Conservation (phyloP, 2,113 vertebrate species). For the Etia nguti region DNA sequence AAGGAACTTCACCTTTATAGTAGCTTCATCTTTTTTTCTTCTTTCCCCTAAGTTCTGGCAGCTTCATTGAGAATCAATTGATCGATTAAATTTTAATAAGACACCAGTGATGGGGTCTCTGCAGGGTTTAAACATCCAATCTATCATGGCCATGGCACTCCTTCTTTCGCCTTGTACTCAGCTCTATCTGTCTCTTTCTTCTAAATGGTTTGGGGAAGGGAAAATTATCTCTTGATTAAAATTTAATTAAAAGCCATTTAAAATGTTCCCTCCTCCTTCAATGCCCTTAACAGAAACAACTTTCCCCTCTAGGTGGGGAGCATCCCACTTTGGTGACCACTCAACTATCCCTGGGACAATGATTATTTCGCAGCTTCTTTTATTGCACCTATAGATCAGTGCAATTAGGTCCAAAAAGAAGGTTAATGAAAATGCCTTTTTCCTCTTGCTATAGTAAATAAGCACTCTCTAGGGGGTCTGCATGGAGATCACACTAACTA, state of each 20-base stretch:
- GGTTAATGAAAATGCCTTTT: conserved; percentile 9
- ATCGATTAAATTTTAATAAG: conserved; percentile 74
- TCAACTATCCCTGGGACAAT: conserved; percentile 10
- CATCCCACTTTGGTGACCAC: conserved; percentile 17
- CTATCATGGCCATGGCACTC: conserved; percentile 52
- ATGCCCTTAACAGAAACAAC: conserved; percentile 54
- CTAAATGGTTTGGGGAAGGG: conserved; percentile 55
- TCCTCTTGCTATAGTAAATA: background rate
- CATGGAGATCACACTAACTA: background rate
- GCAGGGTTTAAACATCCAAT: conserved; percentile 67
- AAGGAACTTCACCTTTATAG: conserved; percentile 44
- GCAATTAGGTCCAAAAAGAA: conserved; percentile 31
- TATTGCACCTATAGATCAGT: conserved; percentile 41
- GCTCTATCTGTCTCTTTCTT: conserved; percentile 44
- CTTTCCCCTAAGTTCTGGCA: conserved; percentile 14
- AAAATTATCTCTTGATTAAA: conserved; percentile 75
- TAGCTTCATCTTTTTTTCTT: conserved; percentile 31
- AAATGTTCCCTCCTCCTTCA: conserved; percentile 38
- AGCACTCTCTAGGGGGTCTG: background rate
- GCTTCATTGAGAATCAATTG: conserved; percentile 60
- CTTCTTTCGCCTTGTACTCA: conserved; percentile 26
- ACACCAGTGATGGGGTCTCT: conserved; percentile 55
- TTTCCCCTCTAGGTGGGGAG: conserved; percentile 11
- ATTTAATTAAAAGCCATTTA: conserved; percentile 75
- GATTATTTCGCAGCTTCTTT: conserved; percentile 43